Evolutionary conservation across 37 sponge, comb jelly and placozoan species (phyloP).

Genomic region (Eunapius fragilis): DNA sequence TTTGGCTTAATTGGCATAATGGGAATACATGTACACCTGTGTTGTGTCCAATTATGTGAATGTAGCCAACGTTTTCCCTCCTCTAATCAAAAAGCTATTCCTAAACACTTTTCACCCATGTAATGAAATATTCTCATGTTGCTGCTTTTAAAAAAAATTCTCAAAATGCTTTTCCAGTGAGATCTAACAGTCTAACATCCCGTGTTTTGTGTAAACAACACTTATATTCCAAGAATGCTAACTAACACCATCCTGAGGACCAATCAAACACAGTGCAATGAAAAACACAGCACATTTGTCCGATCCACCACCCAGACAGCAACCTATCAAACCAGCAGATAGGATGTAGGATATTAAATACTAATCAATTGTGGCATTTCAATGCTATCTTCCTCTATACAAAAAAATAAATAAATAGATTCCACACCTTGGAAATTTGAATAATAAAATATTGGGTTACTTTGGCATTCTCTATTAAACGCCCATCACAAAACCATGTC

Average conservation of each 20-base stretch:
- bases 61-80: background rate
- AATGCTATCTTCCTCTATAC: too few species aligned
- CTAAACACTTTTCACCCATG: background rate
- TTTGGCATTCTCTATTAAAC: too few species aligned
- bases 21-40: background rate
- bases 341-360: too few species aligned
- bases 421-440: background rate
- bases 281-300: too few species aligned
- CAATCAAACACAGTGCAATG: too few species aligned
- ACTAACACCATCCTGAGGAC: background rate
- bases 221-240: background rate
- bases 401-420: too few species aligned
- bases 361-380: too few species aligned
- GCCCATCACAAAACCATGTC: too few species aligned
- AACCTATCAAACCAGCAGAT: too few species aligned
- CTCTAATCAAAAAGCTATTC: too few species aligned
- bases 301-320: too few species aligned
- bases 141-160: background rate
- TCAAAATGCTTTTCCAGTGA: background rate
- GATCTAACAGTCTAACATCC: background rate
- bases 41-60: background rate
- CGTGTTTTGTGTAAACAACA: background rate
- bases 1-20: background rate
- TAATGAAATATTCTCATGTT: background rate
- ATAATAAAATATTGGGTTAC: background rate